These are phyloP conservation scores for Argopecten irradians DNA, from an alignment of 1,140 invertebrate genomes.

Conservation along the genomic window DNA sequence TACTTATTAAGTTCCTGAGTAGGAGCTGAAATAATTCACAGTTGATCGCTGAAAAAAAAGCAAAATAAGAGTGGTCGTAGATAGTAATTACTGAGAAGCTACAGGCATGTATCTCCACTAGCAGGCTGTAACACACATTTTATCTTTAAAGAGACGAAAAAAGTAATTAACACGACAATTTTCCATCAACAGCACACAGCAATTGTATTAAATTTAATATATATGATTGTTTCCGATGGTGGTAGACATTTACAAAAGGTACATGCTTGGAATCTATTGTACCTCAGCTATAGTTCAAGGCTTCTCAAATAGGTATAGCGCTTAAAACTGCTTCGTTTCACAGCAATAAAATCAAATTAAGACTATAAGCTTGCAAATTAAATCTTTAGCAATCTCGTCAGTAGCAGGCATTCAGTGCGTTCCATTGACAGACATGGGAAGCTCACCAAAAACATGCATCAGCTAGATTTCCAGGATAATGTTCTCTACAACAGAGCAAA, in stretches of 20 bases:
- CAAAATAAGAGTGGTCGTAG: background rate
- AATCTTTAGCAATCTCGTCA: background rate
- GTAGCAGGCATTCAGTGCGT: background rate
- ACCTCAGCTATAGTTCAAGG: background rate
- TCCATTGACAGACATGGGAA: background rate
- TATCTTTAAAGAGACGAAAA: conserved; percentile 18
- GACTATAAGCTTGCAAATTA: conserved; percentile 5
- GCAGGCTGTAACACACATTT: background rate
- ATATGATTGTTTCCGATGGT: background rate
- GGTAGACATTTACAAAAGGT: background rate
- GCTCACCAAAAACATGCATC: background rate
- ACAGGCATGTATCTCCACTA: conserved; percentile 1
- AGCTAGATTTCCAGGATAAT: background rate
- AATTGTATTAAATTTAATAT: conserved; percentile 10
- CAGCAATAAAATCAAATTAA: background rate
- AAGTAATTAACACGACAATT: background rate
- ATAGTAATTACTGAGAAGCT: background rate
- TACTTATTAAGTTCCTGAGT: background rate
- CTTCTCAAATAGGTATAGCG: background rate
- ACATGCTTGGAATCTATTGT: background rate
- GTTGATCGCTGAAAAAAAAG: background rate
- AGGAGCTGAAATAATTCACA: background rate
- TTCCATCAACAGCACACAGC: background rate
- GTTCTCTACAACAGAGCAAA: background rate
- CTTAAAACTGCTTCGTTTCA: background rate